A percentile compares a stretch with the other conserved stretches of the same genome.
Conservation (phyloP, 2,113 vertebrate genomes). For the Chaenogobius annularis region DNA sequence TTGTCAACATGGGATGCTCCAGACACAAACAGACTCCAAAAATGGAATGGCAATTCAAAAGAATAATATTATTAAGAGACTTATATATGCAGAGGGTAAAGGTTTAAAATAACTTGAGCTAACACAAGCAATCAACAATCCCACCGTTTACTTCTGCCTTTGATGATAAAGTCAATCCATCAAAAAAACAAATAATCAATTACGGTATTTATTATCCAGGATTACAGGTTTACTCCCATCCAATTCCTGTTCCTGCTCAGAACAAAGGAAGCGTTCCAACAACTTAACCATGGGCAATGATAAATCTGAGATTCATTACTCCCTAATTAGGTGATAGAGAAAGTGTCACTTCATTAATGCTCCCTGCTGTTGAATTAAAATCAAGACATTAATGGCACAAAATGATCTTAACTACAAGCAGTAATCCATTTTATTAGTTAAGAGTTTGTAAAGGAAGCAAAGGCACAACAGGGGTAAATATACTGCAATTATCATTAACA, state of each 20-base stretch:
- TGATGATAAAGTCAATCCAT: slow-evolving; percentile 15
- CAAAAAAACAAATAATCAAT: slow-evolving; percentile 10
- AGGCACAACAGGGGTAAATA: slow-evolving; percentile 19
- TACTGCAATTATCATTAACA: slow-evolving; percentile 15
- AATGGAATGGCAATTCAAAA: slow-evolving; percentile 6
- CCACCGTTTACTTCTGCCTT: slow-evolving; percentile 10
- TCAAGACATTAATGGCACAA: neutral
- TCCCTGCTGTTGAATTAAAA: slow-evolving; percentile 20
- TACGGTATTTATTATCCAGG: neutral
- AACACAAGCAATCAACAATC: slow-evolving; percentile 33
- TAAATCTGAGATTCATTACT: slow-evolving; percentile 6
- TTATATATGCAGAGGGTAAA: neutral
- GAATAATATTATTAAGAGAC: slow-evolving; percentile 21
- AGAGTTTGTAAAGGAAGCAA: slow-evolving; percentile 15
- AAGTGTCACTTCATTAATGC: slow-evolving; percentile 10
- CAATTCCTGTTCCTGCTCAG: neutral
- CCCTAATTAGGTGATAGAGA: neutral
- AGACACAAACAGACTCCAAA: slow-evolving; percentile 10
- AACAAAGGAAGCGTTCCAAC: slow-evolving; percentile 10
- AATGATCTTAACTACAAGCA: slow-evolving; percentile 1
- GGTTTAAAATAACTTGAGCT: slow-evolving; percentile 32
- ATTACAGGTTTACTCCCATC: slow-evolving; percentile 13
- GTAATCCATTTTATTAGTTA: slow-evolving; percentile 13
- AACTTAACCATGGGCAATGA: slow-evolving; percentile 14
- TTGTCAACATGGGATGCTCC: slow-evolving; percentile 1